Evolutionary conservation across 2,797 vertebrate species (phyloP).

Genomic region (Setipinna tenuifilis): DNA sequence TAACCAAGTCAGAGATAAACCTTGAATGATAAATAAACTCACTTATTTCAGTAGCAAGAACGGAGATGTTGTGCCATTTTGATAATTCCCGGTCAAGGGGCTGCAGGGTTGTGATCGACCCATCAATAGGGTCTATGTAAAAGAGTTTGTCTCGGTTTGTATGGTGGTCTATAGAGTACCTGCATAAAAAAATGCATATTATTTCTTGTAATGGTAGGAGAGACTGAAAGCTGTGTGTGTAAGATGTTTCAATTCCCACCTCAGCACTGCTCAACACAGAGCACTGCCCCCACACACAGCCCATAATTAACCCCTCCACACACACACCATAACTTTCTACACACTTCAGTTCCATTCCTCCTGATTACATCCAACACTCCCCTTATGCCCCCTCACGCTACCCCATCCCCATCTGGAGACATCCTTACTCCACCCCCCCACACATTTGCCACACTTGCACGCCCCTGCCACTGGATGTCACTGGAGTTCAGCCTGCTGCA

Average conservation of each 20-base stretch:
- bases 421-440: no score
- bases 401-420: no score
- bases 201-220: background rate
- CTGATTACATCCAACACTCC: no score
- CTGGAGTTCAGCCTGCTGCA: background rate
- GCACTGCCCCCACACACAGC: no score
- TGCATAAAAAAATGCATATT: slow-evolving; percentile 51
- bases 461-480: no score
- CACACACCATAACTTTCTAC: no score
- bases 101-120: slow-evolving; percentile 81
- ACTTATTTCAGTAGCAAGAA: slow-evolving; percentile 85
- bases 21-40: slow-evolving; percentile 55
- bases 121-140: slow-evolving; percentile 80
- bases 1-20: background rate
- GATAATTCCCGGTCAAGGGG: slow-evolving; percentile 81
- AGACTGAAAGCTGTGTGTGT: background rate
- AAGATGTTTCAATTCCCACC: background rate
- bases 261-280: no score
- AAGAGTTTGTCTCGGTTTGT: slow-evolving; percentile 82
- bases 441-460: no score
- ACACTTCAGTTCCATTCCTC: no score
- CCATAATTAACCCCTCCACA: no score
- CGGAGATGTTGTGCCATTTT: slow-evolving; percentile 85
- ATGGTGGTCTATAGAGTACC: slow-evolving; percentile 82
- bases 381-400: no score